Evolutionary conservation across 2,888 invertebrate genomes (phyloP).

Genomic region (Campoplex capitator): DNA sequence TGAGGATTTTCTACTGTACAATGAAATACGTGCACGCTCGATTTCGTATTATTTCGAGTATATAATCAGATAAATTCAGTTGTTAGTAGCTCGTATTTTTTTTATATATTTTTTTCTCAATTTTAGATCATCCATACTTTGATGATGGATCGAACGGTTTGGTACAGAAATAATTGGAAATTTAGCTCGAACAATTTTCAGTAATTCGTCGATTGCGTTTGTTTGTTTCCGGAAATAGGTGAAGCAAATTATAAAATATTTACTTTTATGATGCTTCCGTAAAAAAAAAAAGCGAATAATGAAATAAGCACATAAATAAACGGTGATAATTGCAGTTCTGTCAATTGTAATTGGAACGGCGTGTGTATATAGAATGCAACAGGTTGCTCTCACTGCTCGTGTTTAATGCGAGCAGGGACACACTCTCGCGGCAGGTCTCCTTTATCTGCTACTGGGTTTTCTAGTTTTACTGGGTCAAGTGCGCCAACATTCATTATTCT

Average conservation of each 20-base stretch:
- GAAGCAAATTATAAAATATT: neutral
- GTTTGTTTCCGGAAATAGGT: neutral
- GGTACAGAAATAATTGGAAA: neutral
- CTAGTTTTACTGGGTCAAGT: constrained; percentile 60
- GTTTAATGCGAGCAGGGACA: constrained; percentile 43
- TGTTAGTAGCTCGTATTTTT: neutral
- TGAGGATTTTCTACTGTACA: constrained; percentile 24
- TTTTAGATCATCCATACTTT: neutral
- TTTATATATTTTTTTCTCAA: neutral
- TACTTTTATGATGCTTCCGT: neutral
- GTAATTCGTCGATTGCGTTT: neutral
- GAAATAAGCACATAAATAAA: neutral
- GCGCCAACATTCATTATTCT: constrained; percentile 33
- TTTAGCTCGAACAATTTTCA: neutral
- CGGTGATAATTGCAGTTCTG: neutral
- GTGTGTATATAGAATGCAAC: neutral
- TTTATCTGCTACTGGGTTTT: neutral
- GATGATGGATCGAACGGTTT: neutral
- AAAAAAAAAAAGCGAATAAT: neutral
- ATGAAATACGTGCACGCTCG: neutral
- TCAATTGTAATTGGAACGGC: neutral
- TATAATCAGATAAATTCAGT: neutral
- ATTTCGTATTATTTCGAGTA: constrained; percentile 1
- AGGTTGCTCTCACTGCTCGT: constrained; percentile 36
- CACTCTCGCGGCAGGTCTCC: neutral